Evolutionary conservation across 2,888 invertebrate species (phyloP).

Genomic region (Ophion costatus): DNA sequence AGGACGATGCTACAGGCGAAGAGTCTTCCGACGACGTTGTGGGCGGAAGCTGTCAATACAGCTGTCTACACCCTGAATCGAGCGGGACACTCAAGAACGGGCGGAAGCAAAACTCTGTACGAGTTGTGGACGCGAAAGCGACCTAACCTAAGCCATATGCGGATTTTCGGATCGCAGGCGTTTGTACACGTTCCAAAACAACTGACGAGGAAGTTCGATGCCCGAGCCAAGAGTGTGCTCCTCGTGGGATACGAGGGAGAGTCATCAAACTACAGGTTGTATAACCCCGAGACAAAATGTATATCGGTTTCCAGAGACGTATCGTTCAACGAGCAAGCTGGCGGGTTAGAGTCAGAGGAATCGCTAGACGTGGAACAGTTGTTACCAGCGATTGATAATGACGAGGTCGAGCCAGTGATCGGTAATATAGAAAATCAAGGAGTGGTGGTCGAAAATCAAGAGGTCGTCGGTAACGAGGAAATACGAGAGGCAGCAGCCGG

Average conservation of each 20-base stretch:
- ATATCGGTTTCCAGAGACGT: constrained; percentile 30
- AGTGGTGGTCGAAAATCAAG: not conserved
- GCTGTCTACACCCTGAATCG: constrained; percentile 50
- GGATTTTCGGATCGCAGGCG: constrained; percentile 22
- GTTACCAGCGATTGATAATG: too few species aligned
- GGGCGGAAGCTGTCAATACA: constrained; percentile 64
- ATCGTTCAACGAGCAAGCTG: constrained; percentile 18
- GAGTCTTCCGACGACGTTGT: constrained; percentile 46
- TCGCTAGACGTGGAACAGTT: not conserved
- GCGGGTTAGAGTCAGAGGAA: not conserved
- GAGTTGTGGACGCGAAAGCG: constrained; percentile 5
- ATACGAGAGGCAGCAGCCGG: not conserved
- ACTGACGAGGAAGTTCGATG: constrained; percentile 26
- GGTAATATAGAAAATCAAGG: too few species aligned
- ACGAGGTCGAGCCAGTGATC: too few species aligned
- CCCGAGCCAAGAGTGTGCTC: not conserved
- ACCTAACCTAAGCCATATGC: constrained; percentile 1
- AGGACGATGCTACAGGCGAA: constrained; percentile 57
- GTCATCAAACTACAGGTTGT: constrained; percentile 8
- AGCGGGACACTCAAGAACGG: constrained; percentile 1
- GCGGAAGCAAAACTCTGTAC: constrained; percentile 3
- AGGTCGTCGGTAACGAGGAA: not conserved
- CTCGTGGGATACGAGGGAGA: constrained; percentile 19
- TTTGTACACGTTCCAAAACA: constrained; percentile 26
- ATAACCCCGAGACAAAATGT: constrained; percentile 3